A percentile compares a stretch with the other conserved stretches of the same genome.
These are phyloP conservation scores for Thereva unica DNA, from an alignment of 2,888 invertebrate species.

Conservation along the genomic window DNA sequence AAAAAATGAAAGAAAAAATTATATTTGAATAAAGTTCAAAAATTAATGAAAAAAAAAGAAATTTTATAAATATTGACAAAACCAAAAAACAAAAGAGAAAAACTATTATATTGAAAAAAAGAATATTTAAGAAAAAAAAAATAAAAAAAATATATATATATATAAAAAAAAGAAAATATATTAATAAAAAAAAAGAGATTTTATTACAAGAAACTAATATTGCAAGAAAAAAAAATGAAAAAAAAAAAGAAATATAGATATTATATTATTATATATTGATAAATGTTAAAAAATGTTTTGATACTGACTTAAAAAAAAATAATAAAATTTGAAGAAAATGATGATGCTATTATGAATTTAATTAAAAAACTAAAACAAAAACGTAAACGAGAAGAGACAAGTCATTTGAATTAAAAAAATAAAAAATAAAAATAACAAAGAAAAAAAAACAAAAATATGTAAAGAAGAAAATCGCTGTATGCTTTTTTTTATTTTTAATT, in stretches of 20 bases:
- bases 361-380: not conserved
- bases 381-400: too few species aligned
- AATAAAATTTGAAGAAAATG: slow-evolving; percentile 11
- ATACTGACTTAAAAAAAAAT: slow-evolving; percentile 26
- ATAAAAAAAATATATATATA: not conserved
- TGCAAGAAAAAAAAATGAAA: slow-evolving; percentile 19
- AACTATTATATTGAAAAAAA: too few species aligned
- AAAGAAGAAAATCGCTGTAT: too few species aligned
- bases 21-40: not conserved
- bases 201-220: slow-evolving; percentile 6
- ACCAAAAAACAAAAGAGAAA: too few species aligned
- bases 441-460: too few species aligned
- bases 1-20: slow-evolving; percentile 1
- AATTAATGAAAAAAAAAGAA: too few species aligned
- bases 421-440: too few species aligned
- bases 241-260: slow-evolving; percentile 21
- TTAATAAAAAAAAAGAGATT: slow-evolving; percentile 19
- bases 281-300: slow-evolving; percentile 23
- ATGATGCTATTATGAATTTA: slow-evolving; percentile 22
- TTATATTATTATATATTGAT: not conserved
- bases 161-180: slow-evolving; percentile 1
- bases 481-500: too few species aligned
- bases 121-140: not conserved
- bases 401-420: too few species aligned
- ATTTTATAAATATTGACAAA: too few species aligned